Evolutionary conservation across 2,113 vertebrate species (phyloP), one percentile per base, ranked within the genome.

Genomic region (Rhinoderma darwinii): DNA sequence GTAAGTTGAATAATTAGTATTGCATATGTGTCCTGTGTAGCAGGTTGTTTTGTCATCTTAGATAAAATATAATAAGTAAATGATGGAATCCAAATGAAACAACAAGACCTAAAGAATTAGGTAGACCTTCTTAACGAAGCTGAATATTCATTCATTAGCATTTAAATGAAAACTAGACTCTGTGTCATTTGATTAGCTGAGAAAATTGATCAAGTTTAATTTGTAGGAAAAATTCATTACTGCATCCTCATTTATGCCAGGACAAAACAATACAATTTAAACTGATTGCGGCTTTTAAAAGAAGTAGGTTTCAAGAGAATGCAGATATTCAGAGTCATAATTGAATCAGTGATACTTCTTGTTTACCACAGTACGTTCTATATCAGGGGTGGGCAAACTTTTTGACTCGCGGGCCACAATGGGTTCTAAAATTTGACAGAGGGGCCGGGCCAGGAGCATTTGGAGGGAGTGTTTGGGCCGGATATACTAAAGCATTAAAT

Each of bases 91-190:
- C 68, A 87, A 82, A 82, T 59, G 68, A 87, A 70, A 82, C 79
- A 74, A 87, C 82, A 74, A 73, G 79, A 82, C 68, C 82, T 70
- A 66, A 74, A 75, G 79, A 75, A 87, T 82, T 82, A 82, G 86
- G 50, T 82, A 87, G 86, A 59, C 86, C 79, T 75, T 32, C 47
- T 59, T 82, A 82, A 63, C 51, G 35, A 43, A 74, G 79, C 70
- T 87, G 68, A 82, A 87, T 87, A 87, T 87, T 82, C 79, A 87
- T 87, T 87, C 86, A 87, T 87, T 87, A 87, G 86, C 86, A 87
- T 87, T 87, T 87, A 87, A 87, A 87, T 87, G 86, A 87, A 87
- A 87, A 82, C 86, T 87, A 82, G 68, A 63, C 75, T 81, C 85
- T 87, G 86, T 87, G 78, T 87, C 86, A 82, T 87, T 86, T 87